Evolutionary conservation across 2,888 invertebrate genomes (phyloP).

Genomic region (Volucella inflata): DNA sequence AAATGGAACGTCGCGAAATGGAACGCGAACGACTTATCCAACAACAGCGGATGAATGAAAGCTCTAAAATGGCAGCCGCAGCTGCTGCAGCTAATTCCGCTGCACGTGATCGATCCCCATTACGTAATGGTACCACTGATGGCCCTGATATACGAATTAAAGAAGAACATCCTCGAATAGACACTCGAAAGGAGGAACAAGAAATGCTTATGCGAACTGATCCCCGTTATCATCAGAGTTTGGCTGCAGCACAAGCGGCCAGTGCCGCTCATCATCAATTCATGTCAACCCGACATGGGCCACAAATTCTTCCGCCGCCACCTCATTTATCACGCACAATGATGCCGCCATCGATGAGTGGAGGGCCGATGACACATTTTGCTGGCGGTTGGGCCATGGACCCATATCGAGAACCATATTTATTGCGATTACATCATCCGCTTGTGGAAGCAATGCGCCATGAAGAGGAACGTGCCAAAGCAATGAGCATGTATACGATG

Average conservation of each 20-base stretch:
- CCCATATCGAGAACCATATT: slow-evolving; percentile 88
- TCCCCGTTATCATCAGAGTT: slow-evolving; percentile 85
- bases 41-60: slow-evolving; percentile 85
- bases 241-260: slow-evolving; percentile 83
- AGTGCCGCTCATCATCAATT: slow-evolving; percentile 84
- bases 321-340: slow-evolving; percentile 85
- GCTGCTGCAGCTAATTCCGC: slow-evolving; percentile 81
- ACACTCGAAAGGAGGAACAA: slow-evolving; percentile 81
- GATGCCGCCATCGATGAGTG: slow-evolving; percentile 84
- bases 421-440: slow-evolving; percentile 91
- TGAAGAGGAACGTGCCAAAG: slow-evolving; percentile 91
- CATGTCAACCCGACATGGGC: slow-evolving; percentile 84
- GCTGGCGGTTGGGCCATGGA: slow-evolving; percentile 85
- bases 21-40: slow-evolving; percentile 87
- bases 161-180: slow-evolving; percentile 84
- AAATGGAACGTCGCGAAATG: slow-evolving; percentile 86
- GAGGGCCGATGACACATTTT: slow-evolving; percentile 85
- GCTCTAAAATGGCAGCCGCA: slow-evolving; percentile 84
- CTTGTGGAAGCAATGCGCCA: slow-evolving; percentile 91
- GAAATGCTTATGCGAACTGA: slow-evolving; percentile 85
- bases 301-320: slow-evolving; percentile 84
- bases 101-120: slow-evolving; percentile 88
- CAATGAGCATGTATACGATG: slow-evolving; percentile 89
- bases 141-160: slow-evolving; percentile 75
- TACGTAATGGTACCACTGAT: slow-evolving; percentile 86